Evolutionary conservation across 2,888 invertebrate species (phyloP).

Genomic region (Apamea anceps): DNA sequence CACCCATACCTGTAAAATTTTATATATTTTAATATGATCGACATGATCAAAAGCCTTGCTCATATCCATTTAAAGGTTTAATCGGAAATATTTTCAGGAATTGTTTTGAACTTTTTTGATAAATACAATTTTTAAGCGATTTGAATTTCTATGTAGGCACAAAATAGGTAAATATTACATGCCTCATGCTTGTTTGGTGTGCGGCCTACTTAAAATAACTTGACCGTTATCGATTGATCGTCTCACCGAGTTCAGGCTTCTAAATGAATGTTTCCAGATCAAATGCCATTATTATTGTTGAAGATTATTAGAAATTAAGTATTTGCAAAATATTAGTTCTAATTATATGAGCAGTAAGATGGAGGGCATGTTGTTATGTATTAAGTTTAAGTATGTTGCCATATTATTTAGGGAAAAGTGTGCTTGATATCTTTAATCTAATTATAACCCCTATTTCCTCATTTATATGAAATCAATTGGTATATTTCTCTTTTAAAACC

Average conservation of each 20-base stretch:
- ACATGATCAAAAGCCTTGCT: slow-evolving; percentile 23
- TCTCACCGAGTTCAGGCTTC: slow-evolving; percentile 39
- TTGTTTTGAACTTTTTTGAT: not conserved
- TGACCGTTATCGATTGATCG: slow-evolving; percentile 34
- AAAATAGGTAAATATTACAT: not conserved
- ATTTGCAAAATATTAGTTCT: slow-evolving; percentile 55
- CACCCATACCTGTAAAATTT: no score
- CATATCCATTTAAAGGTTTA: not conserved
- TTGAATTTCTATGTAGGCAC: not conserved
- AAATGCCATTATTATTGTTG: slow-evolving; percentile 54
- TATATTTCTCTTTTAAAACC: slow-evolving; percentile 22
- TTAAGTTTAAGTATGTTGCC: slow-evolving; percentile 56
- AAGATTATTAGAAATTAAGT: slow-evolving; percentile 57
- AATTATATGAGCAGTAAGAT: slow-evolving; percentile 38
- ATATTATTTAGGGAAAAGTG: slow-evolving; percentile 53
- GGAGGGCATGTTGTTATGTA: slow-evolving; percentile 37
- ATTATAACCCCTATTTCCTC: slow-evolving; percentile 24
- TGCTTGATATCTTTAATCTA: slow-evolving; percentile 49
- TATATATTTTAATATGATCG: not conserved
- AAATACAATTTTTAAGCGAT: not conserved
- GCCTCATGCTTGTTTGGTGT: slow-evolving; percentile 40
- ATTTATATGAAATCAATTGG: slow-evolving; percentile 28
- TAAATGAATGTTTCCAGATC: slow-evolving; percentile 32
- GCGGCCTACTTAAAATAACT: slow-evolving; percentile 5
- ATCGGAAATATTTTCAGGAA: not conserved